A percentile compares a stretch with the other conserved stretches of the same genome.
These are phyloP conservation scores for Garra rufa DNA, from an alignment of 2,113 vertebrate species.

Conservation along the genomic window DNA sequence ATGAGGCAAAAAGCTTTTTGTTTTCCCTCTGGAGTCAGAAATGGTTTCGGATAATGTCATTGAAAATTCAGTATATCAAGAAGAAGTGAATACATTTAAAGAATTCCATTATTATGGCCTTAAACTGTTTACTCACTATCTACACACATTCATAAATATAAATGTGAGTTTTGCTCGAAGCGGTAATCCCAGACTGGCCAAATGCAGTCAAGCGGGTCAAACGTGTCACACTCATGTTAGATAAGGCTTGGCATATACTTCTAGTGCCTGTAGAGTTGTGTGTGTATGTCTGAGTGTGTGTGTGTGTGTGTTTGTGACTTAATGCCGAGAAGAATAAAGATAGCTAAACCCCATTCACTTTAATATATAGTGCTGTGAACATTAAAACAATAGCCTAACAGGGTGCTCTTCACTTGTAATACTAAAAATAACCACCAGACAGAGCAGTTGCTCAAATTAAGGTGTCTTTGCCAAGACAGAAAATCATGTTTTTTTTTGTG, in stretches of 20 bases:
- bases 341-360: not conserved
- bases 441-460: conserved; percentile 44
- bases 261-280: not conserved
- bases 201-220: conserved; percentile 50
- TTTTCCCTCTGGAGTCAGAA: not conserved
- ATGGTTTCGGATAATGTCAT: conserved; percentile 39
- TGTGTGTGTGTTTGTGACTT: not conserved
- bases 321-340: conserved; percentile 21
- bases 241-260: conserved; percentile 43
- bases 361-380: not conserved
- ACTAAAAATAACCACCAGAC: conserved; percentile 42
- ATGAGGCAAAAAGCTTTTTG: conserved; percentile 2
- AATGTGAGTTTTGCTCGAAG: conserved; percentile 45
- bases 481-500: not conserved
- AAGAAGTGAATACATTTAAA: conserved; percentile 49
- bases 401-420: not conserved
- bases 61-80: conserved; percentile 43
- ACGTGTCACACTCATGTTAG: conserved; percentile 46
- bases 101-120: conserved; percentile 48
- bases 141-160: conserved; percentile 59
- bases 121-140: conserved; percentile 55
- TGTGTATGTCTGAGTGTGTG: not conserved
- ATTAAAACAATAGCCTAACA: not conserved
- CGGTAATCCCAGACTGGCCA: conserved; percentile 53
- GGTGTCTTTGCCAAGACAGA: not conserved